phyloP scores from a whole-genome alignment of 2,113 vertebrate species.

The Herpetotheres cachinnans region DNA sequence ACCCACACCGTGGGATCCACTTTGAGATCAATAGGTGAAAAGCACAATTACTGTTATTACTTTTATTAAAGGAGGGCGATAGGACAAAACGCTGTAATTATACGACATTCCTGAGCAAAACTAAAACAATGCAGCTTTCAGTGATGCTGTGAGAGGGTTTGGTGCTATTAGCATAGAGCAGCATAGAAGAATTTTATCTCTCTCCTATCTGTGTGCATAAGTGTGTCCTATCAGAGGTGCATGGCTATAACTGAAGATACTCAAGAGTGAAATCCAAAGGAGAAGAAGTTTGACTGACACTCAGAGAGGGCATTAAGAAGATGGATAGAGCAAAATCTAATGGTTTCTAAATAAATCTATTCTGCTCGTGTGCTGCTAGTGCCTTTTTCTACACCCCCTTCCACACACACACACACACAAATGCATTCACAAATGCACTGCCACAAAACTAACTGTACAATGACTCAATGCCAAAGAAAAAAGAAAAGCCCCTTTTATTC shows the following conservation, averaged over 20 bases:
- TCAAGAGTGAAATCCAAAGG: not conserved
- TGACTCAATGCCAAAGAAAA: not conserved
- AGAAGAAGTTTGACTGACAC: not conserved
- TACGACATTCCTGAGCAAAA: not conserved
- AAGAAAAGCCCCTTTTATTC: constrained; percentile 60
- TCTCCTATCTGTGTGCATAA: not conserved
- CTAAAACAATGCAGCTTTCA: not conserved
- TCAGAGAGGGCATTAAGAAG: not conserved
- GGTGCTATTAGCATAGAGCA: not conserved
- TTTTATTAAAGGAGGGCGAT: not conserved
- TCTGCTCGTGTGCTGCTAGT: not conserved
- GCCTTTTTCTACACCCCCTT: not conserved
- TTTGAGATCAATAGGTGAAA: not conserved
- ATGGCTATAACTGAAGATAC: not conserved
- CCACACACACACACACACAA: not conserved
- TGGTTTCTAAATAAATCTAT: not conserved
- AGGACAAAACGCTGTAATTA: not conserved
- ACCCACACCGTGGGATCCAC: rapidly evolving
- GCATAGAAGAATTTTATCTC: not conserved
- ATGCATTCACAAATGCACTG: constrained; percentile 3
- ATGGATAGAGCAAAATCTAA: not conserved
- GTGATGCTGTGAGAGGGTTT: not conserved
- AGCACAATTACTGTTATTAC: not conserved
- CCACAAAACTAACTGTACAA: constrained; percentile 19
- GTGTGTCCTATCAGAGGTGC: not conserved